phyloP scores from a whole-genome alignment of 2,113 vertebrate genomes.

The Falcunculus frontatus region DNA sequence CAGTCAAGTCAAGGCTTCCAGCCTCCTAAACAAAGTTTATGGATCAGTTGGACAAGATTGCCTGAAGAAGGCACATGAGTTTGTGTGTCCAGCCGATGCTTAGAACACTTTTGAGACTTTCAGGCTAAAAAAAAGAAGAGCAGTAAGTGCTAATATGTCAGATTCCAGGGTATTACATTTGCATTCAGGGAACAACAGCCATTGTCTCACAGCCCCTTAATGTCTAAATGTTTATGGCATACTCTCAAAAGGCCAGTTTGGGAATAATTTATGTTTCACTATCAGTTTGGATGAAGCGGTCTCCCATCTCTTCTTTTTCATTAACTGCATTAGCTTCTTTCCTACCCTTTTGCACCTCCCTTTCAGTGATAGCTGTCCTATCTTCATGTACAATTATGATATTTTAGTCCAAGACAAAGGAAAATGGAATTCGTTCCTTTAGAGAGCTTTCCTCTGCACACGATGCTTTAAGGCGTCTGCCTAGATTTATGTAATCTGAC shows the following conservation, averaged over 20 bases:
- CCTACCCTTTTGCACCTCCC: neutral
- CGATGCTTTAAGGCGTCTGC: neutral
- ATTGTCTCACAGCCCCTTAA: neutral
- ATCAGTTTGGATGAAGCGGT: neutral
- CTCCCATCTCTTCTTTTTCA: neutral
- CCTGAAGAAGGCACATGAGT: neutral
- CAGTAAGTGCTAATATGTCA: neutral
- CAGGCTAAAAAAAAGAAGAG: neutral
- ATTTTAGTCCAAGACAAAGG: neutral
- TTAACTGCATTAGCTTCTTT: neutral
- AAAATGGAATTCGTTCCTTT: neutral
- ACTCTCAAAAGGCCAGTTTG: neutral
- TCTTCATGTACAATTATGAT: neutral
- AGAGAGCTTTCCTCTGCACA: neutral
- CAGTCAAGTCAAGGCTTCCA: neutral
- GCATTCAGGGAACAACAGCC: neutral
- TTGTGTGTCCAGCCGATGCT: neutral
- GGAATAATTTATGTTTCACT: neutral
- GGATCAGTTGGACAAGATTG: neutral
- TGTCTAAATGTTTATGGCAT: neutral
- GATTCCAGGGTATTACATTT: neutral
- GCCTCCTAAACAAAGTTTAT: neutral
- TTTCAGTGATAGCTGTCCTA: neutral
- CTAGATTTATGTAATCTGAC: slow-evolving; percentile 24
- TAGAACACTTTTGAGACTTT: neutral